phyloP scores from a whole-genome alignment of 2,888 invertebrate species.

The Schizaphis graminum region DNA sequence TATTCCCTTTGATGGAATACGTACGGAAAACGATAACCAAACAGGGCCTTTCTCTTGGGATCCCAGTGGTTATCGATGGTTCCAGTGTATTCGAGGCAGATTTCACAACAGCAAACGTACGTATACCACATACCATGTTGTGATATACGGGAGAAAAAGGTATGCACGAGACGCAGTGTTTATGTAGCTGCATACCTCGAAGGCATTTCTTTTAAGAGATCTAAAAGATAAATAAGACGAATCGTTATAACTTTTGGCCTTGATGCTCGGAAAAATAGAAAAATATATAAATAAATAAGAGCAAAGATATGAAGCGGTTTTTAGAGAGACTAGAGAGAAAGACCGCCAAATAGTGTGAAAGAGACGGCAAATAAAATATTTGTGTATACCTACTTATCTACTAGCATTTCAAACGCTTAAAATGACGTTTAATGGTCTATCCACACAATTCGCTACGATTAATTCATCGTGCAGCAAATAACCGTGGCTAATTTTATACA shows the following conservation, averaged over 20 bases:
- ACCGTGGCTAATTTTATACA: not conserved
- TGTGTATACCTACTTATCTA: too few relatives aligned
- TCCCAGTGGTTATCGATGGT: conserved; percentile 88
- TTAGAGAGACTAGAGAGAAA: too few relatives aligned
- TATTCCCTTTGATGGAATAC: conserved; percentile 92
- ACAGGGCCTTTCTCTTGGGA: conserved; percentile 78
- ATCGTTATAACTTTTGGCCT: not conserved
- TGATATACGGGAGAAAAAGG: not conserved
- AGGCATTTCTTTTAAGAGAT: not conserved
- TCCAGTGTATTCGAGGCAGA: conserved; percentile 90
- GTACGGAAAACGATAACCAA: conserved; percentile 88
- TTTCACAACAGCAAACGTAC: conserved; percentile 83
- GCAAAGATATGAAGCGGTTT: too few relatives aligned
- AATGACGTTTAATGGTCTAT: too few relatives aligned
- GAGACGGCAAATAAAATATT: too few relatives aligned
- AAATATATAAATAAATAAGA: not conserved
- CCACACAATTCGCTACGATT: too few relatives aligned
- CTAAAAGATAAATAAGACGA: not conserved
- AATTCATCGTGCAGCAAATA: not conserved
- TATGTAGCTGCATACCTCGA: not conserved
- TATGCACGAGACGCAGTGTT: too few relatives aligned
- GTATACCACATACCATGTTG: not conserved
- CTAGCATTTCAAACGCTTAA: too few relatives aligned
- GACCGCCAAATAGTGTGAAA: too few relatives aligned
- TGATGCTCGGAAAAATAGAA: not conserved